Evolutionary conservation across 1,140 invertebrate species (phyloP).

Genomic region (Asobara japonica): DNA sequence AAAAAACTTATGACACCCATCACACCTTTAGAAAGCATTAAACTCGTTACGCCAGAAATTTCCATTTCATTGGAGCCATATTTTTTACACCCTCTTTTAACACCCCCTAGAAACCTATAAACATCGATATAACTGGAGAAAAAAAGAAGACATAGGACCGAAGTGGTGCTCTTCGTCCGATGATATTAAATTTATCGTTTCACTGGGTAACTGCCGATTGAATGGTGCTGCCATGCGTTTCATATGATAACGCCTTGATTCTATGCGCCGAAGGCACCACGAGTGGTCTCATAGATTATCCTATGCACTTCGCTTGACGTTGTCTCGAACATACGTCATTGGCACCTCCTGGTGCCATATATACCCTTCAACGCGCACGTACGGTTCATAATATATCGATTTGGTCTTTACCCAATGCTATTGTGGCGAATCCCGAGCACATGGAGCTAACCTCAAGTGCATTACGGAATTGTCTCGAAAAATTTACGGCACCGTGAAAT

Average conservation of each 20-base stretch:
- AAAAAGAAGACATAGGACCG: background rate
- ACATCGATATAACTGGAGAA: background rate
- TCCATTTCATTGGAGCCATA: background rate
- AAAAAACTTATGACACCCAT: background rate
- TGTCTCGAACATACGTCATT: slow-evolving; percentile 23
- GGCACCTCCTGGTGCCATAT: slow-evolving; percentile 7
- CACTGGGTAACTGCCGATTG: slow-evolving; percentile 15
- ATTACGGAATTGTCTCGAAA: too few species aligned
- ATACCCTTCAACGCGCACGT: background rate
- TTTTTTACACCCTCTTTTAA: background rate
- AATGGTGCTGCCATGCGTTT: slow-evolving; percentile 25
- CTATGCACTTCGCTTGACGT: slow-evolving; percentile 12
- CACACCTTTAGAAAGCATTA: background rate
- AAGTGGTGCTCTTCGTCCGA: background rate
- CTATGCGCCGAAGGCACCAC: slow-evolving; percentile 3
- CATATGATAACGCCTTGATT: slow-evolving; percentile 22
- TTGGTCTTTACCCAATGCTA: background rate
- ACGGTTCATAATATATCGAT: slow-evolving; percentile 19
- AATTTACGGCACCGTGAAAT: too few species aligned
- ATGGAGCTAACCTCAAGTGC: background rate
- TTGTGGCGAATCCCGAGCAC: slow-evolving; percentile 1
- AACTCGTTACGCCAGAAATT: background rate
- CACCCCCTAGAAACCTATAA: background rate
- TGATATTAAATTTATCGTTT: slow-evolving; percentile 25
- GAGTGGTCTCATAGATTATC: slow-evolving; percentile 11